These are phyloP conservation scores for Sinhomidia bicolor DNA, from an alignment of 2,888 invertebrate species.

Conservation along the genomic window DNA sequence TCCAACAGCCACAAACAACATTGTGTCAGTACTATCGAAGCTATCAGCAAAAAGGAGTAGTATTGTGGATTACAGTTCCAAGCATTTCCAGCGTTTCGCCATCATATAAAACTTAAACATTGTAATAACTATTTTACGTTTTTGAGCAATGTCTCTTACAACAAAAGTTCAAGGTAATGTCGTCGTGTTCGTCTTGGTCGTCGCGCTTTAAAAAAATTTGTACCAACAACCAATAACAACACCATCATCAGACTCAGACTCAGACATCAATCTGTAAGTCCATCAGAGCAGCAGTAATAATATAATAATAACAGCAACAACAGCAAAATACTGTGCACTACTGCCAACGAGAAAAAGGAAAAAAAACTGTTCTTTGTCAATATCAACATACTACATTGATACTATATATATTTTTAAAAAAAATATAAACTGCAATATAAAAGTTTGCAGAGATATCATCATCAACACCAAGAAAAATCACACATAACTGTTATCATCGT, in stretches of 20 bases:
- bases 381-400: too few relatives aligned
- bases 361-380: too few relatives aligned
- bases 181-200: not conserved
- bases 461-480: too few relatives aligned
- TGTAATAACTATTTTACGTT: too few relatives aligned
- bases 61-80: conserved; percentile 24
- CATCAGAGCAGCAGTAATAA: not conserved
- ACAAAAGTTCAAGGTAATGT: conserved; percentile 48
- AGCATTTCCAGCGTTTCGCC: conserved; percentile 46
- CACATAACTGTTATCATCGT: too few relatives aligned
- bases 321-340: not conserved
- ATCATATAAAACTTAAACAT: conserved; percentile 59
- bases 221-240: not conserved
- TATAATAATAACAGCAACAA: not conserved
- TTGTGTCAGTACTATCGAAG: conserved; percentile 16
- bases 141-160: not conserved
- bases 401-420: too few relatives aligned
- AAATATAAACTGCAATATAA: too few relatives aligned
- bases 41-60: not conserved
- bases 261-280: not conserved
- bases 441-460: too few relatives aligned
- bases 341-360: not conserved
- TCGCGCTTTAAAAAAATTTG: conserved; percentile 11
- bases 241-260: not conserved
- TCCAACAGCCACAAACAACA: not conserved